phyloP scores from a whole-genome alignment of 2,888 invertebrate genomes.

The Magallana nippona region DNA sequence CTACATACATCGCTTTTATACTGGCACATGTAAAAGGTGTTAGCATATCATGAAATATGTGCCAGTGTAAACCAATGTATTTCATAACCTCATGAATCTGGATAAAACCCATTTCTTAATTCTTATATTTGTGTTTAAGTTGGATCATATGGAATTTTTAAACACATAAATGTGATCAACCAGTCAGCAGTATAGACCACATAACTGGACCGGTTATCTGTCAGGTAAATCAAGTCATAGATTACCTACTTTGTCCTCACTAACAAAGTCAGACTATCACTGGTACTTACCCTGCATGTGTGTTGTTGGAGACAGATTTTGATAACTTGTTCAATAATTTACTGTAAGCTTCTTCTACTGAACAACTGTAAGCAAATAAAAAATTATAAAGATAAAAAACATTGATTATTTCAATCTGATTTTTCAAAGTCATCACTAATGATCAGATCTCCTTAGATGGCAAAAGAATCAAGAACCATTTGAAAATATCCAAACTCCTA shows the following conservation, averaged over 20 bases:
- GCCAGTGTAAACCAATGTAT: no score
- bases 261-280: not conserved
- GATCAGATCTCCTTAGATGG: no score
- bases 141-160: constrained; percentile 7
- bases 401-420: not conserved
- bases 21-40: no score
- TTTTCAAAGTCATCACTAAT: no score
- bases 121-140: no score
- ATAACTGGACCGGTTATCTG: not conserved
- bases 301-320: constrained; percentile 84
- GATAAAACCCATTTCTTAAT: no score
- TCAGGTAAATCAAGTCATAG: not conserved
- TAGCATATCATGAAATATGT: no score
- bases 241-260: no score
- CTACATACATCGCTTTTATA: no score
- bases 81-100: no score
- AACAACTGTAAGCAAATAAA: constrained; percentile 83
- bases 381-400: not conserved
- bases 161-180: not conserved
- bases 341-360: constrained; percentile 95
- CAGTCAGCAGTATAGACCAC: not conserved
- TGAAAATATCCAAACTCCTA: no score
- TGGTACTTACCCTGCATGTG: constrained; percentile 71
- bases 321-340: constrained; percentile 94
- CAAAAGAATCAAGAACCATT: no score